Conservation (phyloP, 2,888 invertebrate genomes). For the Drosophila kuntzei region DNA sequence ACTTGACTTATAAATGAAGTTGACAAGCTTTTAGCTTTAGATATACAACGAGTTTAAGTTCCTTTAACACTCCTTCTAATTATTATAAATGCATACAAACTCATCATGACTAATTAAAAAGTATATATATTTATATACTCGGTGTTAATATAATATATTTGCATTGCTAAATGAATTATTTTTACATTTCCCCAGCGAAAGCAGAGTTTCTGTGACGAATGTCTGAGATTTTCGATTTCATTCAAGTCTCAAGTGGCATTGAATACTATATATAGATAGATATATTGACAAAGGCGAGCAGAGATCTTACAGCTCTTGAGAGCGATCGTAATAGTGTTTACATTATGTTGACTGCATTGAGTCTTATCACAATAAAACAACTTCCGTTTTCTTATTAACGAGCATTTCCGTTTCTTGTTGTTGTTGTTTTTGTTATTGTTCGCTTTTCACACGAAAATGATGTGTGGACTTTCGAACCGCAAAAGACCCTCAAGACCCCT, state of each 20-base stretch:
- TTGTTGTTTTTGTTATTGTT: conserved; percentile 31
- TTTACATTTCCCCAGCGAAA: background rate
- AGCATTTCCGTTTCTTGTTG: conserved; percentile 61
- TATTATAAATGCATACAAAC: conserved; percentile 37
- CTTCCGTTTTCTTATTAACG: conserved; percentile 69
- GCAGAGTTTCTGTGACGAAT: background rate
- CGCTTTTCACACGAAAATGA: conserved; percentile 38
- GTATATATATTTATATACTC: background rate
- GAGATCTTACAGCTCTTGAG: conserved; percentile 20
- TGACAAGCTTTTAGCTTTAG: conserved; percentile 15
- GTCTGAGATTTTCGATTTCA: conserved; percentile 22
- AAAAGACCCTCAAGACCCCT: conserved; percentile 40
- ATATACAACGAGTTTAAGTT: conserved; percentile 25
- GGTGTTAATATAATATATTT: background rate
- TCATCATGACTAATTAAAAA: conserved; percentile 26
- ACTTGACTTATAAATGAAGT: conserved; percentile 22
- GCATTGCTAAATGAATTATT: conserved; percentile 1
- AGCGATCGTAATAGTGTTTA: conserved; percentile 18
- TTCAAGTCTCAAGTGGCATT: conserved; percentile 24
- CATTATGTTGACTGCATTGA: conserved; percentile 34
- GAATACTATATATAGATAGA: conserved; percentile 15
- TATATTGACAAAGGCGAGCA: conserved; percentile 15
- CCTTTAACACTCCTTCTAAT: conserved; percentile 35
- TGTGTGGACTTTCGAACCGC: conserved; percentile 42
- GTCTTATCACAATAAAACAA: conserved; percentile 64